Evolutionary conservation across 2,888 invertebrate genomes (phyloP).

Genomic region (Drosophila paracracens): DNA sequence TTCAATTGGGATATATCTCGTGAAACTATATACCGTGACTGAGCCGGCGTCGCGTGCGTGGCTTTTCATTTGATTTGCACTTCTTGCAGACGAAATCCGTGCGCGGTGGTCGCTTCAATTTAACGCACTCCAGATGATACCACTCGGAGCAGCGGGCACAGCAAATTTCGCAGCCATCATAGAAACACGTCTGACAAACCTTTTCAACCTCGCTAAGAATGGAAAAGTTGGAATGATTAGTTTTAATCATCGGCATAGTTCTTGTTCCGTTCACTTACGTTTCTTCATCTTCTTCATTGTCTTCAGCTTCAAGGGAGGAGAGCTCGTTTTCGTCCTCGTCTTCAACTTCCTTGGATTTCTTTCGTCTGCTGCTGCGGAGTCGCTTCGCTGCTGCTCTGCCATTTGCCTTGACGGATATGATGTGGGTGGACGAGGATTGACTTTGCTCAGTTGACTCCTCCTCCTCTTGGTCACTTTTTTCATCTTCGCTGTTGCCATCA

Average conservation of each 20-base stretch:
- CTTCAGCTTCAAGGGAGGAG: slow-evolving; percentile 21
- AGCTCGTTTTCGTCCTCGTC: background rate
- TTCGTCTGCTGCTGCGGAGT: slow-evolving; percentile 4
- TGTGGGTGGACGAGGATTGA: background rate
- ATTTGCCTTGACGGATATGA: slow-evolving; percentile 4
- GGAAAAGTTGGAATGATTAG: background rate
- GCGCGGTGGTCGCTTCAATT: slow-evolving; percentile 87
- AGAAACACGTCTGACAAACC: slow-evolving; percentile 80
- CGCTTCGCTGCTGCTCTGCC: slow-evolving; percentile 1
- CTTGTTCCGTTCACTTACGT: slow-evolving; percentile 30
- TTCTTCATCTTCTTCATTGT: slow-evolving; percentile 55
- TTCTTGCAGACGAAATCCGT: slow-evolving; percentile 88
- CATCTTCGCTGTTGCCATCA: slow-evolving; percentile 10
- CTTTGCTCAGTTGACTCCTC: background rate
- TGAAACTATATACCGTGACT: slow-evolving; percentile 42
- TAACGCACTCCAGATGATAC: slow-evolving; percentile 91
- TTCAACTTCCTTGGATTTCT: slow-evolving; percentile 12
- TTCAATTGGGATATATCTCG: background rate
- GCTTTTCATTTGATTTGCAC: slow-evolving; percentile 85
- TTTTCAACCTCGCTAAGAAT: slow-evolving; percentile 71
- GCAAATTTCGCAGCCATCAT: slow-evolving; percentile 79
- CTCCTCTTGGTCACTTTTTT: slow-evolving; percentile 28
- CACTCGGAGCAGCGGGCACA: slow-evolving; percentile 83
- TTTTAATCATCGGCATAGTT: background rate
- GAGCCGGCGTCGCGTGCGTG: slow-evolving; percentile 56